phyloP scores from a whole-genome alignment of 2,888 invertebrate species.

The Folsomia manolachei region DNA sequence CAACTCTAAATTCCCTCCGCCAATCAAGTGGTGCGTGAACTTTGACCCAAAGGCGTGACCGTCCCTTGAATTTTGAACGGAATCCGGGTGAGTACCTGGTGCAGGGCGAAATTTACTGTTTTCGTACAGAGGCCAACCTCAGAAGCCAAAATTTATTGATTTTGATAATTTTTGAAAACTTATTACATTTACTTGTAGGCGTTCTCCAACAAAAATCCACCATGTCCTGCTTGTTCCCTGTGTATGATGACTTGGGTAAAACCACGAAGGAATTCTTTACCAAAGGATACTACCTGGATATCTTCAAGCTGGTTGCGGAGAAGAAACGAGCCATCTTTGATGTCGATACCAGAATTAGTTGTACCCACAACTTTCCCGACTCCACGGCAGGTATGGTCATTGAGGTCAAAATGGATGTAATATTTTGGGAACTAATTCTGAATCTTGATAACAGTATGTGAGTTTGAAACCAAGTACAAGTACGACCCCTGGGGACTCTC shows the following conservation, averaged over 20 bases:
- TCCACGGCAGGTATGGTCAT: conserved; percentile 10
- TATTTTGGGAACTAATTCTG: not conserved
- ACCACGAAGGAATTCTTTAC: conserved; percentile 29
- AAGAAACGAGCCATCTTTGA: conserved; percentile 11
- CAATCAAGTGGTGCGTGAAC: no score
- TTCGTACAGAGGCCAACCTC: no score
- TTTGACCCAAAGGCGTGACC: no score
- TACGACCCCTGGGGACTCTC: conserved; percentile 20
- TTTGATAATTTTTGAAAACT: not conserved
- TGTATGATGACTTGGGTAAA: conserved; percentile 31
- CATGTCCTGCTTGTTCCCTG: conserved; percentile 25
- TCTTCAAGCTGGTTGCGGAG: conserved; percentile 21
- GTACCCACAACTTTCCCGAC: conserved; percentile 26
- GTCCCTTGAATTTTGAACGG: no score
- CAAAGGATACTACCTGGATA: conserved; percentile 28
- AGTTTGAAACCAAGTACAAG: conserved; percentile 18
- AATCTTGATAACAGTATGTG: conserved; percentile 9
- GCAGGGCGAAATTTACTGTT: no score
- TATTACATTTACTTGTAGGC: not conserved
- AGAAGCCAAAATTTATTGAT: not conserved
- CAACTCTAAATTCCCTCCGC: no score
- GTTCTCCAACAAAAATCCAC: not conserved
- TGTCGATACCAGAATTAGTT: conserved; percentile 16
- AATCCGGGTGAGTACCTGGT: no score
- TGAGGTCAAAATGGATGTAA: not conserved